Conservation (phyloP, 1,140 invertebrate genomes). For the Bombus cullumanus region DNA sequence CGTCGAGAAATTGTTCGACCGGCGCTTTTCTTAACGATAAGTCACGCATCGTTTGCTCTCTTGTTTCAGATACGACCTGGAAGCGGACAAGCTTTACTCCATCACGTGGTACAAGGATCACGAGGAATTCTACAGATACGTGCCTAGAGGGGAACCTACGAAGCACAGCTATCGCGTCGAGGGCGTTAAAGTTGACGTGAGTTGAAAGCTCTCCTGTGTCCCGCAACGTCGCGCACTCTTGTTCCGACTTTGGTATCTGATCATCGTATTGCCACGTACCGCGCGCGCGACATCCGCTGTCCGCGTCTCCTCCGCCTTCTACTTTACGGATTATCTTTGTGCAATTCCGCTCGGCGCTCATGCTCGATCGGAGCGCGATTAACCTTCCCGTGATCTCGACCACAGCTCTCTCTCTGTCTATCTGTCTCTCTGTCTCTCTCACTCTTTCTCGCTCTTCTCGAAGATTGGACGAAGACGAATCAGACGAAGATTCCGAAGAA, state of each 20-base stretch:
- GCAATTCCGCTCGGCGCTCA: background rate
- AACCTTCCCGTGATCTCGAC: background rate
- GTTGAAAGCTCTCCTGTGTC: conserved; percentile 74
- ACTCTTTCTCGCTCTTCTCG: no score
- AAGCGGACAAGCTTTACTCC: conserved; percentile 89
- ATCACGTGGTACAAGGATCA: conserved; percentile 95
- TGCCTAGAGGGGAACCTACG: conserved; percentile 85
- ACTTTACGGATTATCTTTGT: background rate
- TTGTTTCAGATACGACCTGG: conserved; percentile 79
- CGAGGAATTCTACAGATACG: conserved; percentile 93
- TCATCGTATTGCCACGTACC: conserved; percentile 16
- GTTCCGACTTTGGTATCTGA: conserved; percentile 14
- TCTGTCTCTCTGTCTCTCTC: no score
- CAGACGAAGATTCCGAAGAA: no score
- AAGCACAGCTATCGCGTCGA: conserved; percentile 87
- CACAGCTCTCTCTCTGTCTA: no score
- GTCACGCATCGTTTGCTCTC: conserved; percentile 22
- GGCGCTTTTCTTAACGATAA: background rate
- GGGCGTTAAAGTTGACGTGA: conserved; percentile 90
- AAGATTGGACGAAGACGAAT: no score
- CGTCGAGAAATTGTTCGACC: background rate
- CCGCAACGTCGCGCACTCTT: background rate
- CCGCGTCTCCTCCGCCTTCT: background rate
- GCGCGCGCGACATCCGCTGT: no score
- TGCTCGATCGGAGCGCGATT: background rate